phyloP scores from a whole-genome alignment of 2,797 vertebrate species.

The Molossus molossus region DNA sequence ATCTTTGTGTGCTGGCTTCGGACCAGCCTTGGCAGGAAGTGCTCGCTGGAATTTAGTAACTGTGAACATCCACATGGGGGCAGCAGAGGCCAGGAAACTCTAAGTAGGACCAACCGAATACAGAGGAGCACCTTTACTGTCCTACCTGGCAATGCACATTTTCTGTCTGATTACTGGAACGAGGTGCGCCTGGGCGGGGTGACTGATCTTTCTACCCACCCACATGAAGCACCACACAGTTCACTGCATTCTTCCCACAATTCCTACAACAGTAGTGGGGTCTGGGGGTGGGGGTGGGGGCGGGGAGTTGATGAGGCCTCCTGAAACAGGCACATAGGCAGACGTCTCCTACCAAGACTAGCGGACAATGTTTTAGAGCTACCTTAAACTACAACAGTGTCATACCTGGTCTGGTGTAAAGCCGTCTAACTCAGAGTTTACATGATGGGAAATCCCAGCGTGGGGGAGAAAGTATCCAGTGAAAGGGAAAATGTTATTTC shows the following conservation, averaged over 20 bases:
- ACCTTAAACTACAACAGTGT: background rate
- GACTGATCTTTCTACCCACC: background rate
- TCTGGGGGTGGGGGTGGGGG: background rate
- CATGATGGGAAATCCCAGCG: background rate
- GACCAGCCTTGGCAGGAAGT: background rate
- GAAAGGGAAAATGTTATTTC: background rate
- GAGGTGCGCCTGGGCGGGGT: background rate
- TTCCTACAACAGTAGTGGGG: background rate
- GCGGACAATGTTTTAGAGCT: background rate
- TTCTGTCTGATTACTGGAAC: background rate
- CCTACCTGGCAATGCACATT: background rate
- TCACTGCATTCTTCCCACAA: background rate
- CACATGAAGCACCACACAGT: background rate
- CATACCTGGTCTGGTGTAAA: background rate
- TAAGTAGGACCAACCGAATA: fast-evolving
- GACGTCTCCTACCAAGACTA: background rate
- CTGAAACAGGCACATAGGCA: background rate
- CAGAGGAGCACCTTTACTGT: background rate
- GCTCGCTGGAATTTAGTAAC: background rate
- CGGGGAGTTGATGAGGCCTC: too few relatives aligned
- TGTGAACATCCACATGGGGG: constrained; percentile 66
- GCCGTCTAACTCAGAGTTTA: background rate
- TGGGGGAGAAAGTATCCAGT: background rate
- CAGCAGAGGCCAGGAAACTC: constrained; percentile 71
- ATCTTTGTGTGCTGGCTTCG: background rate